Evolutionary conservation across 2,888 invertebrate genomes (phyloP).

Genomic region (Agonum fuliginosum): DNA sequence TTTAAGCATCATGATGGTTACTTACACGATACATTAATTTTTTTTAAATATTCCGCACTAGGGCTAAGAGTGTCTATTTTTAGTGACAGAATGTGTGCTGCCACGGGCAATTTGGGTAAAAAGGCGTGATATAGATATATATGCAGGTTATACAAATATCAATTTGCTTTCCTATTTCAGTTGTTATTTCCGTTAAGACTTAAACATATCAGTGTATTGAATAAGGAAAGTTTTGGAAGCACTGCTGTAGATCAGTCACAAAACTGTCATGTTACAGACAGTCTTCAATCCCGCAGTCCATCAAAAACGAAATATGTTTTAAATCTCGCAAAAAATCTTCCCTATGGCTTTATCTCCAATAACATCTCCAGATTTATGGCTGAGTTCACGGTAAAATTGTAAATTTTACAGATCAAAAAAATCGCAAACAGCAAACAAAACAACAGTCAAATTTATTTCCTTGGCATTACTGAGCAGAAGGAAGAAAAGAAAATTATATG

Average conservation of each 20-base stretch:
- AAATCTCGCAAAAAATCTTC: conserved; percentile 37
- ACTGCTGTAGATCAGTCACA: conserved; percentile 20
- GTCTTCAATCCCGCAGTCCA: conserved; percentile 35
- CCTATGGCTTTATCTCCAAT: background rate
- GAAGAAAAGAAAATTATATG: too few relatives aligned
- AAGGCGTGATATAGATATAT: too few relatives aligned
- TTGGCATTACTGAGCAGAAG: too few relatives aligned
- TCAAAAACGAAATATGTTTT: conserved; percentile 41
- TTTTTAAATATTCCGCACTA: too few relatives aligned
- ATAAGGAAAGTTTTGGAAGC: background rate
- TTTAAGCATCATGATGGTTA: too few relatives aligned
- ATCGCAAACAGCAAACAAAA: background rate
- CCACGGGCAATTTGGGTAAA: too few relatives aligned
- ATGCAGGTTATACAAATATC: too few relatives aligned
- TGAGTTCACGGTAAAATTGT: background rate
- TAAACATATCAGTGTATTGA: background rate
- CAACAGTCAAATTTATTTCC: background rate
- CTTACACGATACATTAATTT: too few relatives aligned
- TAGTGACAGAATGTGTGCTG: too few relatives aligned
- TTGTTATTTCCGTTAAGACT: background rate
- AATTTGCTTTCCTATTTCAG: too few relatives aligned
- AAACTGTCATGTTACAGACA: conserved; percentile 27
- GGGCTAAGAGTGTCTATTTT: too few relatives aligned
- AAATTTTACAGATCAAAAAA: background rate
- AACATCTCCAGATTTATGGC: conserved; percentile 23